phyloP scores from a whole-genome alignment of 1,140 invertebrate genomes.

The Asbolus verrucosus region DNA sequence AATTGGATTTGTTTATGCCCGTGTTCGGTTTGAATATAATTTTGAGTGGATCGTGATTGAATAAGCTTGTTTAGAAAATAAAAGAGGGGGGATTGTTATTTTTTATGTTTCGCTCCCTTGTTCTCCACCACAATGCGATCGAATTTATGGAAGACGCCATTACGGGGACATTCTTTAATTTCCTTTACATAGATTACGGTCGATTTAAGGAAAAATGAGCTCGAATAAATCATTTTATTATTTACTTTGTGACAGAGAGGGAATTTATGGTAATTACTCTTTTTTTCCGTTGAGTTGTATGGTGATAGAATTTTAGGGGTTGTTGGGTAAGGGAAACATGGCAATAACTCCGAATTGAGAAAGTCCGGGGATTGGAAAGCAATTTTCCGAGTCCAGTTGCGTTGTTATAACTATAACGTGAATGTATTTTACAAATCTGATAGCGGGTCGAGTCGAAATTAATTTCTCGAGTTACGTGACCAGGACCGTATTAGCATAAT shows the following conservation, averaged over 20 bases:
- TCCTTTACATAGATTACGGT: constrained; percentile 27
- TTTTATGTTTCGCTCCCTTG: constrained; percentile 29
- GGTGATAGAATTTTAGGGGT: no score
- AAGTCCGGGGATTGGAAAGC: constrained; percentile 48
- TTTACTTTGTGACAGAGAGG: constrained; percentile 1
- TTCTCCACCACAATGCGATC: not conserved
- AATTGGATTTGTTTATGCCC: constrained; percentile 59
- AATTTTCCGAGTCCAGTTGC: constrained; percentile 43
- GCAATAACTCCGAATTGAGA: constrained; percentile 47
- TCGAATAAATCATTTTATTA: constrained; percentile 4
- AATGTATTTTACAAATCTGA: constrained; percentile 20
- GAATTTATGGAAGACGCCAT: constrained; percentile 7
- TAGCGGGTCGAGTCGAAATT: not conserved
- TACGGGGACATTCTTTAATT: constrained; percentile 33
- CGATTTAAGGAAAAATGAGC: constrained; percentile 23
- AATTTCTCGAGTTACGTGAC: constrained; percentile 20
- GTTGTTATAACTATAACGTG: constrained; percentile 2
- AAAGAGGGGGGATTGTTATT: constrained; percentile 52
- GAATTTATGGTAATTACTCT: constrained; percentile 38
- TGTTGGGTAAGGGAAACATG: not conserved
- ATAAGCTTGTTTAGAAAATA: constrained; percentile 53
- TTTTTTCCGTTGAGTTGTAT: not conserved
- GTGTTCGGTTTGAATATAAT: constrained; percentile 59
- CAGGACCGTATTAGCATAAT: constrained; percentile 1
- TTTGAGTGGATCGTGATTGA: constrained; percentile 58